These are phyloP conservation scores for Eristalis pertinax DNA, from an alignment of 2,888 invertebrate species.

Conservation along the genomic window DNA sequence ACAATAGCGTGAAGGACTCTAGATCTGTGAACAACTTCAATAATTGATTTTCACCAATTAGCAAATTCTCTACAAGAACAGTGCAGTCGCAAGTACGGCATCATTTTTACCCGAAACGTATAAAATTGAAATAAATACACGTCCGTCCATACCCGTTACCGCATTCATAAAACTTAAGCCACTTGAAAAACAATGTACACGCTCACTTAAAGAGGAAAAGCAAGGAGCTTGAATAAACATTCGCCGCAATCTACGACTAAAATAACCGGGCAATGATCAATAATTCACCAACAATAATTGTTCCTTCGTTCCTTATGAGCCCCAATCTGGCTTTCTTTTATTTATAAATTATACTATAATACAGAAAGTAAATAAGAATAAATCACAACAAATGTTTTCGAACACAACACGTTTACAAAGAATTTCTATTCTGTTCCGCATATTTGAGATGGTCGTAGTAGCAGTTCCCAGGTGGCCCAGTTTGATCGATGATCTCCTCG, in stretches of 20 bases:
- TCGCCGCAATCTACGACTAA: background rate
- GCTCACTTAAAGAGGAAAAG: too few species aligned
- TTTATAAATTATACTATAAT: background rate
- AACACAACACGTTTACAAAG: background rate
- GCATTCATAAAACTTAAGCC: too few species aligned
- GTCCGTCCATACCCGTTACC: too few species aligned
- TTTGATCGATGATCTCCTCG: constrained; percentile 77
- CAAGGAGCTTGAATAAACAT: too few species aligned
- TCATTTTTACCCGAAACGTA: too few species aligned
- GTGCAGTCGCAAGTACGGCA: too few species aligned
- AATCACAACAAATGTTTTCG: constrained; percentile 3
- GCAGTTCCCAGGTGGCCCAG: constrained; percentile 50
- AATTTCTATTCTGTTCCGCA: constrained; percentile 37
- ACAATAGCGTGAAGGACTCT: too few species aligned
- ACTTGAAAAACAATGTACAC: too few species aligned
- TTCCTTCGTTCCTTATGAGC: background rate
- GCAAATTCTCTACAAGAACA: too few species aligned
- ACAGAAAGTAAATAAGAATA: background rate
- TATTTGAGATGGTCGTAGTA: constrained; percentile 73
- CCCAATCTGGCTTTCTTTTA: background rate
- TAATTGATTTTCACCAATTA: too few species aligned
- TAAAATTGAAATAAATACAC: too few species aligned
- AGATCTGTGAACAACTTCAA: too few species aligned
- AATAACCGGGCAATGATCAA: background rate
- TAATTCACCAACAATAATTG: background rate